Percentiles rank a stretch among this genome's conserved stretches.
phyloP scores from a whole-genome alignment of 1,140 invertebrate species.

The Spodoptera litura region DNA sequence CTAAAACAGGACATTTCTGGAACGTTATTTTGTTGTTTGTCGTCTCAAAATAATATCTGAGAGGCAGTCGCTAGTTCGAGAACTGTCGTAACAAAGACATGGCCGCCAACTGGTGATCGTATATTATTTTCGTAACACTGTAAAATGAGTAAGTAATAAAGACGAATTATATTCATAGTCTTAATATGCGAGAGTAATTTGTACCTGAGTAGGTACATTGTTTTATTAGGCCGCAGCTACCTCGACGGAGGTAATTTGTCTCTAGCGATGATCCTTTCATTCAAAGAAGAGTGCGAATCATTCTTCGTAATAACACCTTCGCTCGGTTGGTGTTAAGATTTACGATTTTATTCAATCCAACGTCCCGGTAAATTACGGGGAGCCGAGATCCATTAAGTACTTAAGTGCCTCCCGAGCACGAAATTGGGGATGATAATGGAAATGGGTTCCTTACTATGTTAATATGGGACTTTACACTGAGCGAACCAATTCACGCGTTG shows the following conservation, averaged over 20 bases:
- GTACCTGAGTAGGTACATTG: constrained; percentile 16
- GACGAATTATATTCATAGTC: constrained; percentile 2
- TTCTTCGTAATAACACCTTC: constrained; percentile 74
- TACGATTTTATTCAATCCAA: constrained; percentile 84
- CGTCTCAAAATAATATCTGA: neutral
- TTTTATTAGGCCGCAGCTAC: constrained; percentile 39
- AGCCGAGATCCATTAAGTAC: constrained; percentile 82
- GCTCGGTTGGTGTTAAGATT: constrained; percentile 77
- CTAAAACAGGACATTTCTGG: constrained; percentile 3
- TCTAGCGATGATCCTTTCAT: constrained; percentile 53
- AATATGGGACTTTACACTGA: constrained; percentile 75
- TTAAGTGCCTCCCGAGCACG: constrained; percentile 81
- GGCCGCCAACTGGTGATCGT: neutral
- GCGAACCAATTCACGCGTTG: constrained; percentile 69
- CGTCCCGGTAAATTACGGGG: constrained; percentile 79
- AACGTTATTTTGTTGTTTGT: constrained; percentile 6
- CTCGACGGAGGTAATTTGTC: constrained; percentile 34
- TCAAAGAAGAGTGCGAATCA: constrained; percentile 69
- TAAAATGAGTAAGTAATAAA: constrained; percentile 11
- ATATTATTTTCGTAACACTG: neutral
- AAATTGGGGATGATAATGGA: constrained; percentile 84
- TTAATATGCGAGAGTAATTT: constrained; percentile 35
- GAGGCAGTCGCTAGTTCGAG: constrained; percentile 22
- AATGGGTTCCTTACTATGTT: constrained; percentile 82
- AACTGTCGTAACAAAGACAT: constrained; percentile 2